Evolutionary conservation across 2,888 invertebrate species (phyloP).

Genomic region (Gortyna flavago): DNA sequence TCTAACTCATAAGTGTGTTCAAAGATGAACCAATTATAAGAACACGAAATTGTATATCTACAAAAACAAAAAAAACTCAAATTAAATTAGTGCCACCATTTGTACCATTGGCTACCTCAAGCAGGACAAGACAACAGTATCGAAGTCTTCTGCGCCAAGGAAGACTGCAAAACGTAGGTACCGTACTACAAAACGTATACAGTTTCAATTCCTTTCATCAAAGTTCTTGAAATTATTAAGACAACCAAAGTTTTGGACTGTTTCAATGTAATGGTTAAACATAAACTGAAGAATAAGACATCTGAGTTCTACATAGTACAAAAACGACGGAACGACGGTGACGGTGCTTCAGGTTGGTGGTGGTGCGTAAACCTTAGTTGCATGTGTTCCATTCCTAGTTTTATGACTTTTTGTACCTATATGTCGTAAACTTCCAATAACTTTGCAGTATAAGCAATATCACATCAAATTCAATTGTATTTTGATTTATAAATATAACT

Average conservation of each 20-base stretch:
- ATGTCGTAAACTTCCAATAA: background rate
- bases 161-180: slow-evolving; percentile 1
- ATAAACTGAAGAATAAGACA: slow-evolving; percentile 63
- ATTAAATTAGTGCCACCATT: slow-evolving; percentile 31
- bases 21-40: background rate
- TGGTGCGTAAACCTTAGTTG: slow-evolving; percentile 56
- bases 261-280: slow-evolving; percentile 72
- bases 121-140: background rate
- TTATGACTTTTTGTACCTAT: background rate
- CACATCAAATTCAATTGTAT: slow-evolving; percentile 2
- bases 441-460: background rate
- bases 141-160: background rate
- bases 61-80: background rate
- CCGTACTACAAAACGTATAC: background rate
- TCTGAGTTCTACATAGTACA: slow-evolving; percentile 58
- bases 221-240: slow-evolving; percentile 34
- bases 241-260: slow-evolving; percentile 75
- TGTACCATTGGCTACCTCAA: slow-evolving; percentile 29
- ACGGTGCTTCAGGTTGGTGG: background rate
- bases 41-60: background rate
- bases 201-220: slow-evolving; percentile 4
- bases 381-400: background rate
- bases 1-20: background rate
- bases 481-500: slow-evolving; percentile 22
- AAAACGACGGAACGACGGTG: slow-evolving; percentile 41